phyloP scores from a whole-genome alignment of 2,113 vertebrate genomes.

The Burhinus oedicnemus region DNA sequence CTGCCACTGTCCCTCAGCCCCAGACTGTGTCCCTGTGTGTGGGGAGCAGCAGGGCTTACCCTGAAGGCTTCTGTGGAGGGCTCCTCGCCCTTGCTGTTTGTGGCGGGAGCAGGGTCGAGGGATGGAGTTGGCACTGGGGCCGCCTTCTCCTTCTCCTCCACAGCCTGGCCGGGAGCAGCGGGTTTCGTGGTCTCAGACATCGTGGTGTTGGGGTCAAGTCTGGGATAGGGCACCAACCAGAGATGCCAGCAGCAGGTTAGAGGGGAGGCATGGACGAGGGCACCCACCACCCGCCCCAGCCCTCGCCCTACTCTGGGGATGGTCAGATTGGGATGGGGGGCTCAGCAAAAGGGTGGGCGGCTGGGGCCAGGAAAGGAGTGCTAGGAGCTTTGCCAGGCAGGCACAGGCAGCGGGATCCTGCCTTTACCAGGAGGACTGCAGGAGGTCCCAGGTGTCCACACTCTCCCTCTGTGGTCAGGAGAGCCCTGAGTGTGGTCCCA shows the following conservation, averaged over 20 bases:
- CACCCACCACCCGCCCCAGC: background rate
- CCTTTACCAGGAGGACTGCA: background rate
- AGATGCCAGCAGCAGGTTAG: background rate
- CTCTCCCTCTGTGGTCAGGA: background rate
- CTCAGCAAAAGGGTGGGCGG: accelerated
- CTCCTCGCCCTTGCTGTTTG: slow-evolving; percentile 84
- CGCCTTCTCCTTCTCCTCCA: slow-evolving; percentile 85
- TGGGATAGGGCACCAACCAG: slow-evolving; percentile 47
- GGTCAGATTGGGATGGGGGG: accelerated
- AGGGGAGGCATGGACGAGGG: background rate
- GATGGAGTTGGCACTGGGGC: slow-evolving; percentile 24
- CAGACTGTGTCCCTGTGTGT: accelerated
- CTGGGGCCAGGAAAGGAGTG: background rate
- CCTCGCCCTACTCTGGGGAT: accelerated
- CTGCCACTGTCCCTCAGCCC: background rate
- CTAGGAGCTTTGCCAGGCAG: background rate
- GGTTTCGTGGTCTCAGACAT: slow-evolving; percentile 90
- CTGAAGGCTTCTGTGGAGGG: slow-evolving; percentile 81
- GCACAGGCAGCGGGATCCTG: background rate
- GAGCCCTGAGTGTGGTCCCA: background rate
- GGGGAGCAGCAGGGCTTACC: slow-evolving; percentile 75
- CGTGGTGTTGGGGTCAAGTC: slow-evolving; percentile 53
- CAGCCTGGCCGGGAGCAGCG: slow-evolving; percentile 77
- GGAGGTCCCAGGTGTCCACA: background rate
- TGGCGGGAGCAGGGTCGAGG: background rate